Evolutionary conservation across 2,797 vertebrate genomes (phyloP).

Genomic region (Aulostomus chinensis): DNA sequence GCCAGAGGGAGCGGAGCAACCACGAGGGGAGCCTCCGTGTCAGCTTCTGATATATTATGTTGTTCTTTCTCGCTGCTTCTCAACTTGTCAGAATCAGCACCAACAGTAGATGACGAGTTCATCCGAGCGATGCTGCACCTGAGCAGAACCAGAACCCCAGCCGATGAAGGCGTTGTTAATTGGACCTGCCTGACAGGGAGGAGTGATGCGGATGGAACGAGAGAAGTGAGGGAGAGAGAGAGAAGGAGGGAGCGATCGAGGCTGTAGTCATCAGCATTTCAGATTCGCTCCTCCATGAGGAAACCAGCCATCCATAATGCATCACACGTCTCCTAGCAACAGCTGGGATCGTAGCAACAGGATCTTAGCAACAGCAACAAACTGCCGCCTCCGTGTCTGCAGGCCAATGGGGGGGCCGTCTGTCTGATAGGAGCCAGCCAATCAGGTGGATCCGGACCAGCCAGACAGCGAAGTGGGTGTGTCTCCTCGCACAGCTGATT

Average conservation of each 20-base stretch:
- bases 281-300: constrained; percentile 80
- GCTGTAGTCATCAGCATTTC: constrained; percentile 84
- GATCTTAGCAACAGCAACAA: constrained; percentile 85
- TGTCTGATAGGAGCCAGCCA: constrained; percentile 53
- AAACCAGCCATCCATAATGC: constrained; percentile 90
- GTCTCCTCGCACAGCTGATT: constrained; percentile 53
- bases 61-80: no score
- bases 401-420: constrained; percentile 62
- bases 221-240: not conserved
- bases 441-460: constrained; percentile 42
- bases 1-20: no score
- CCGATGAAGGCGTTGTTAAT: no score
- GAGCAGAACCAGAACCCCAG: no score
- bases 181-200: no score
- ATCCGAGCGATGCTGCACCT: no score
- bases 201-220: not conserved
- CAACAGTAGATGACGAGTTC: no score
- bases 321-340: constrained; percentile 84
- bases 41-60: no score
- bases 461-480: constrained; percentile 20
- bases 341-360: constrained; percentile 85
- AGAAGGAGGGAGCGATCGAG: constrained; percentile 28
- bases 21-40: no score
- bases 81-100: no score
- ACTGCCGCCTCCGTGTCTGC: constrained; percentile 28